Base-by-base conservation (phyloP, 1,140 invertebrate species). In the Drosophila ananassae region DNA sequence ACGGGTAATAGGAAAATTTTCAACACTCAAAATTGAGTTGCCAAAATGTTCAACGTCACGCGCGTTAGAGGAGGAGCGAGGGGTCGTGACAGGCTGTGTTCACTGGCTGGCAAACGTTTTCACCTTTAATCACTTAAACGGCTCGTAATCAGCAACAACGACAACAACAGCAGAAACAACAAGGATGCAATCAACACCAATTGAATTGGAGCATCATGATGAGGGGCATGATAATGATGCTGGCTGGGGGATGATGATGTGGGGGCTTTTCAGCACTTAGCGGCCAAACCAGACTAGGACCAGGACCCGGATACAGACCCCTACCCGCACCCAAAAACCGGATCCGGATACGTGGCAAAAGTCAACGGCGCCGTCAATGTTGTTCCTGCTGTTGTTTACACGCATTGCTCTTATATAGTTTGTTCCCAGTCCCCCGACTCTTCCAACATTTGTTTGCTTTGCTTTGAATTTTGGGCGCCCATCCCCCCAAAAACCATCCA, bases 41-140 rank as follows among this genome's bases (percentile, higher is more conserved):
- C 58, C 72, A 56, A 73, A 73, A 74, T 52, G 41, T 53, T 63
- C 46, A 17, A 50, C 39, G 24, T 57, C 13, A n/a, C 51, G 17
- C 51, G 13, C 32, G n/a, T n/a, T n/a, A n/a, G n/a, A n/a, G 32
- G 9, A n/a, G 9, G 10, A 22, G 10, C 17, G 30, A 6, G 46
- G 44, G 48, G 57, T 34, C 21, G 44, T 53, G 17, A 41, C 30
- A 9, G 53, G 34, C 21, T 28, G 28, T n/a, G 32, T 37, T 39
- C 58, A 46, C n/a, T 41, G 59, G 9, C 48, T 55, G 54, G 25
- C 48, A 77, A 44, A 76, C 78, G 55, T 61, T 87, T 82, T 87
- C 79, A 87, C 82, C 82, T 89, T 87, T 87, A 87, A 87, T 87
- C 82, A 87, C 83, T 82, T 87, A 89, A 87, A 87, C 73, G 83